Evolutionary conservation across 2,113 vertebrate species (phyloP).

Genomic region (Collichthys lucidus): DNA sequence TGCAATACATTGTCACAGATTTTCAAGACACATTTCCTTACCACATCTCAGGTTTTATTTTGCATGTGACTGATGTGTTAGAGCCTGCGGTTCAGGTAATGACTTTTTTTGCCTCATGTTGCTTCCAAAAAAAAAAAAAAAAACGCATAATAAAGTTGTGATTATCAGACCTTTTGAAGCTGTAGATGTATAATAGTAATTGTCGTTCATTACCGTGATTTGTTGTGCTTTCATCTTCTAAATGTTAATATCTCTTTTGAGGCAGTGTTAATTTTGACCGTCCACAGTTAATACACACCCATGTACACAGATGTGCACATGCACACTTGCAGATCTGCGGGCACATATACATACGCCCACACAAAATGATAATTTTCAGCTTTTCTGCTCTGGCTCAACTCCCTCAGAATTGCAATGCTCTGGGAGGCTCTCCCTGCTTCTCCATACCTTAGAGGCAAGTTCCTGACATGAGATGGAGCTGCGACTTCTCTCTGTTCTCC

Average conservation of each 20-base stretch:
- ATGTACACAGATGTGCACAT: not conserved
- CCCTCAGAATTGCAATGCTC: constrained; percentile 48
- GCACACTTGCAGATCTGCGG: not conserved
- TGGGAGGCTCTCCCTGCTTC: constrained; percentile 35
- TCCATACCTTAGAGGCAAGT: constrained; percentile 61
- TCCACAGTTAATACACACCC: not conserved
- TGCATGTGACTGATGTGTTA: not conserved
- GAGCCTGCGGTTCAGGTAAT: constrained; percentile 42
- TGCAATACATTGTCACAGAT: not conserved
- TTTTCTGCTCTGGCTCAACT: constrained; percentile 53
- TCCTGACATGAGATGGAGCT: constrained; percentile 69
- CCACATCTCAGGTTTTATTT: not conserved
- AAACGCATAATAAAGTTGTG: constrained; percentile 25
- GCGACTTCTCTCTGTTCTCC: constrained; percentile 48
- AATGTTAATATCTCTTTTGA: not conserved
- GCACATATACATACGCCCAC: not conserved
- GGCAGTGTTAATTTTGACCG: constrained; percentile 7
- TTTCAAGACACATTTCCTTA: constrained; percentile 22
- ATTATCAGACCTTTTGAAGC: constrained; percentile 26
- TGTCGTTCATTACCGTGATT: constrained; percentile 10
- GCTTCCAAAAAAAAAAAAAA: constrained; percentile 15
- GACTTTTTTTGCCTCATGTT: constrained; percentile 23
- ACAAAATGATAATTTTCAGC: constrained; percentile 52
- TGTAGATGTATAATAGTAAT: not conserved
- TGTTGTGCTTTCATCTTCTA: not conserved